Evolutionary conservation across 2,797 vertebrate genomes (phyloP), one percentile per base, ranked within the genome.

Genomic region (Emys orbicularis): DNA sequence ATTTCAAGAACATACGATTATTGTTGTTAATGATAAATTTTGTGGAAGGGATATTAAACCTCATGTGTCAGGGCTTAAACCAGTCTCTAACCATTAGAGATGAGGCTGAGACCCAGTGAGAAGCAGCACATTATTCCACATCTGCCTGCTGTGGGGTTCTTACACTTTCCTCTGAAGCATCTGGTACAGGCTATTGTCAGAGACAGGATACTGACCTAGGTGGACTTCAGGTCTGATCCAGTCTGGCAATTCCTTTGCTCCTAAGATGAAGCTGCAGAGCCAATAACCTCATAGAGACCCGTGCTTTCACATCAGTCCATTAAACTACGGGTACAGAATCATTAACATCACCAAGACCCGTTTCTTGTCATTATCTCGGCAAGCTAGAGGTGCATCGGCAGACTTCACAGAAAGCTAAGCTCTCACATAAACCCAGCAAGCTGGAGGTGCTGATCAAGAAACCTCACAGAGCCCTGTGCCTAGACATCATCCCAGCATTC

Each of bases 341-440:
- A 91, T 57, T 23, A 87, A 6, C 23, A n/a, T 88, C 49, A 76
- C 23, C 12, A 57, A n/a, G 57, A 23, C 1, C 9, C 10, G 5
- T 1, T 85, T 19, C 50, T 65, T 52, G 16, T 81, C n/a, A 37
- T 0, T 0, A 4, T 27, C 34, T 84, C 54, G 37, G 65, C 0
- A 0, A 79, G 29, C 16, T 3, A 37, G n/a, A 87, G 50, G 72
- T 90, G 90, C 15, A 84, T 57, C 0, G 0, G 57, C 21, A 61
- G 23, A 21, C 10, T 44, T 82, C 41, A 31, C 80, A 21, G n/a
- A 72, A 72, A 72, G 37, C n/a, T 72, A 37, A 25, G 65, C 19
- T 41, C 65, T 37, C 65, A 72, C n/a, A 72, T 72, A 37, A 41
- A 19, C n/a, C n/a, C 65, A 41, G n/a, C n/a, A 72, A 21, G 37